Base-by-base conservation (phyloP, 2,797 vertebrate species). In the Anguilla pacifica region DNA sequence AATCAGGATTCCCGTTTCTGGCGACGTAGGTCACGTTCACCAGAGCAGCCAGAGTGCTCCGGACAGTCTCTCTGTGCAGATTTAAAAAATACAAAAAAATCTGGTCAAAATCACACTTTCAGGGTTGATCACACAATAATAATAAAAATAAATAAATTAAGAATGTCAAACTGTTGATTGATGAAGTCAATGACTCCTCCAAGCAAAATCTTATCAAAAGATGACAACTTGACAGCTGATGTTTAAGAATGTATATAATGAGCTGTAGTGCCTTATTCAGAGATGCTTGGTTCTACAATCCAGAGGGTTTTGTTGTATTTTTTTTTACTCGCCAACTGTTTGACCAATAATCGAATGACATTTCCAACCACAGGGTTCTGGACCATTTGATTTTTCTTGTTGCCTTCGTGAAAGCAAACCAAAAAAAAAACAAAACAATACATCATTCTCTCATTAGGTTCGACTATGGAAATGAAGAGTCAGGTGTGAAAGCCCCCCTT, bases 1-100 rank as follows among this genome's bases (percentile, higher is more conserved):
- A 88, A 91, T 96, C 92, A 6, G 98, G 97, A 89, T 97, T 97
- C 92, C 95, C 95, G 90, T 90, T 96, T 91, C 90, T 97, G 39
- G 97, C 97, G 11, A 99, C 84, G 1, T 96, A 94, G 84, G 94
- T 96, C 10, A 95, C 96, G 91, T 90, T 91, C 85, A 97, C 89
- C 86, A 99, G 93, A 6, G 92, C 91, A 86, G 89, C 92, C 83
- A 98, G 93, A 31, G 92, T 92, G 88, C 94, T 92, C 25, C 85
- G 85, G 61, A 97, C 95, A 0, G 91, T 93, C 90, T 95, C 94
- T 93, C 99, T 99, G 91, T 10, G 22, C 0, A 81, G 46, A 6
- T 46, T 22, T 19, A 22, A 46, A 28, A 43, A 43, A 7, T 35
- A 35, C 1, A n/a, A 17, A 46, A 10, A 17, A 43, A 19, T 13